These are phyloP conservation scores for Corydoras sp. DNA, from an alignment of 2,113 vertebrate genomes.

Conservation along the genomic window DNA sequence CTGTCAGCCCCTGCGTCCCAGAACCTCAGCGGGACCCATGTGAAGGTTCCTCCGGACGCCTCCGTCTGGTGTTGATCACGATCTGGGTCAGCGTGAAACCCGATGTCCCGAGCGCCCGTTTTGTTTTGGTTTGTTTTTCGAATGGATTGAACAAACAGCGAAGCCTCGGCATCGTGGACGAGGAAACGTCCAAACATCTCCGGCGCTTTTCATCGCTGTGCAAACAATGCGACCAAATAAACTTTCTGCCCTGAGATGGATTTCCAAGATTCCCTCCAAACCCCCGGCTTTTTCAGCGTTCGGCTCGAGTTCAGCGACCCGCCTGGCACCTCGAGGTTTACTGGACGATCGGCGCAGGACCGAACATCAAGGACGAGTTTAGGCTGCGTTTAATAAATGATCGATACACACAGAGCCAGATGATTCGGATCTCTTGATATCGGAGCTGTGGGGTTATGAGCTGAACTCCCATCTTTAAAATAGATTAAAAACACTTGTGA, in stretches of 20 bases:
- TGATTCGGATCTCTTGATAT: no score
- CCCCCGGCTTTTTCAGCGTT: no score
- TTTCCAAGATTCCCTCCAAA: conserved; percentile 37
- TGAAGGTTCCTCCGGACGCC: conserved; percentile 24
- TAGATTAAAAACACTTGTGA: no score
- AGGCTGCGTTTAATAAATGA: no score
- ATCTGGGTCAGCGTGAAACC: conserved; percentile 47
- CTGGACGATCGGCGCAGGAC: no score
- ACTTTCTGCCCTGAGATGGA: conserved; percentile 19
- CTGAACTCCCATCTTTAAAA: no score
- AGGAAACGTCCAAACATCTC: conserved; percentile 27
- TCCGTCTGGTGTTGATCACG: conserved; percentile 56
- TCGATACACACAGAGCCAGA: no score
- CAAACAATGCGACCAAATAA: conserved; percentile 10
- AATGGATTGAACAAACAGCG: conserved; percentile 24
- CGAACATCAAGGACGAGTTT: no score
- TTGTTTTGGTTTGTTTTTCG: neutral
- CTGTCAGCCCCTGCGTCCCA: conserved; percentile 19
- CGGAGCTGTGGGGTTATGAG: no score
- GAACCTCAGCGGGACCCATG: conserved; percentile 18
- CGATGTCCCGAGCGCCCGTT: no score
- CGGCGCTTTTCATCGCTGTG: conserved; percentile 28
- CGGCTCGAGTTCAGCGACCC: no score
- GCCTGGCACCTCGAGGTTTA: no score
- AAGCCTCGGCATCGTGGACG: conserved; percentile 31